These are phyloP conservation scores for Heterohyrax brucei DNA, from an alignment of 2,797 vertebrate species.

Conservation along the genomic window DNA sequence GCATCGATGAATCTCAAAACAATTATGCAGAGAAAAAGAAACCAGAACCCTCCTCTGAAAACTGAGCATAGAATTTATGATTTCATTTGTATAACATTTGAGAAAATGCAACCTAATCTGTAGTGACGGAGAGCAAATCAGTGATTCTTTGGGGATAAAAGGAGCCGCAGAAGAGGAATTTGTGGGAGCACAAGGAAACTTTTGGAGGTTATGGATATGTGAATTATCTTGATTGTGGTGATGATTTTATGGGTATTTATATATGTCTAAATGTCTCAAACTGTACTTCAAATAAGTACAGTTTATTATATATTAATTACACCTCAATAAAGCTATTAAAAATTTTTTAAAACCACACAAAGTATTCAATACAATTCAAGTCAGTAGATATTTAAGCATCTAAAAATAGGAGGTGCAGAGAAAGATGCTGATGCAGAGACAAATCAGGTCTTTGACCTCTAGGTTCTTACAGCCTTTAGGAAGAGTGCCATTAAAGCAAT, in stretches of 20 bases:
- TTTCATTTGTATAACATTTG: too few relatives aligned
- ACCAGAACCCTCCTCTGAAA: too few relatives aligned
- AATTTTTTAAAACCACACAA: neutral
- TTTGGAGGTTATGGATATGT: neutral
- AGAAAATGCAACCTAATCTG: conserved; percentile 1
- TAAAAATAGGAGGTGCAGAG: neutral
- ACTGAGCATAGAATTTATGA: too few relatives aligned
- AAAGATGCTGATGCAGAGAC: neutral
- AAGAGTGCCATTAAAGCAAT: conserved; percentile 3
- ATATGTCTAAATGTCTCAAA: neutral
- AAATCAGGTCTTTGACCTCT: neutral
- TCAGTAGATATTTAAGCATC: neutral
- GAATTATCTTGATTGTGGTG: neutral
- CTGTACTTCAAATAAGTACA: conserved; percentile 3
- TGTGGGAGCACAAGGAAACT: neutral
- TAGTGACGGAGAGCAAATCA: neutral
- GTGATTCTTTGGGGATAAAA: neutral
- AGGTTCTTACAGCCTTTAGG: neutral
- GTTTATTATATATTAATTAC: neutral
- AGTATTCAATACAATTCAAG: neutral
- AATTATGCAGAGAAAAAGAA: too few relatives aligned
- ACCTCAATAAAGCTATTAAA: too few relatives aligned
- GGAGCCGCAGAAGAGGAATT: neutral
- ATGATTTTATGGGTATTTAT: neutral
- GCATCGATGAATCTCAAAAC: too few relatives aligned